Base-by-base conservation (phyloP, 2,797 vertebrate genomes). In the Chloroceryle inda region DNA sequence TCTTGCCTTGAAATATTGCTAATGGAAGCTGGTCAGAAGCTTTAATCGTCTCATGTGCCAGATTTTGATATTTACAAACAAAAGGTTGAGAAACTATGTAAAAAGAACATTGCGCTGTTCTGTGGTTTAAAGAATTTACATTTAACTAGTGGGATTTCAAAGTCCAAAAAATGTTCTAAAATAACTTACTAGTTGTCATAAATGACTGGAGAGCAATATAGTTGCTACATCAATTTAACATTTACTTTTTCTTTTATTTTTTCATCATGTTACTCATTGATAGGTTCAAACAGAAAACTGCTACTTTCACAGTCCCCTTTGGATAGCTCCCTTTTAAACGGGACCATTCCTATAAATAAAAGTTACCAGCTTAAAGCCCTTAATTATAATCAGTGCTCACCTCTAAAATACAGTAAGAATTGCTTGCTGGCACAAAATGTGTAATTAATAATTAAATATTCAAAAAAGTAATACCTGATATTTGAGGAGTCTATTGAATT, bases 401-500 rank as follows among this genome's bases (percentile, higher is more conserved):
- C 59, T 78, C 62, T 82, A 78, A 92, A 94, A 81, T 31, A 88
- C 42, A 89, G 18, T 44, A 76, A 52, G 11, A 90, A 71, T 52
- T 44, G 66, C 49, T 63, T 81, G 55, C 45, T 84, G 79, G 44
- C 64, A 91, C n/a, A 17, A 92, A 90, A 80, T 11, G 19, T 82
- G 42, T 79, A 95, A 94, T 78, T 85, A 85, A 80, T 75, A 53
- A 69, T 73, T 90, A 83, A 71, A 87, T 82, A 78, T 72, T 58
- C 63, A 56, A 72, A 91, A 91, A 95, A 77, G 38, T 23, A 94
- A 94, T 98, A 99, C 99, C 99, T 99, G 98, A 99, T 98, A 98
- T 99, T 99, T 93, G 99, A 99, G 87, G 98, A 97, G 97, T 99
- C 99, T 98, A 99, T 99, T 35, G 99, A 99, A 95, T 98, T 99